Evolutionary conservation across 1,140 invertebrate genomes (phyloP).

Genomic region (Lepidurus couesii): DNA sequence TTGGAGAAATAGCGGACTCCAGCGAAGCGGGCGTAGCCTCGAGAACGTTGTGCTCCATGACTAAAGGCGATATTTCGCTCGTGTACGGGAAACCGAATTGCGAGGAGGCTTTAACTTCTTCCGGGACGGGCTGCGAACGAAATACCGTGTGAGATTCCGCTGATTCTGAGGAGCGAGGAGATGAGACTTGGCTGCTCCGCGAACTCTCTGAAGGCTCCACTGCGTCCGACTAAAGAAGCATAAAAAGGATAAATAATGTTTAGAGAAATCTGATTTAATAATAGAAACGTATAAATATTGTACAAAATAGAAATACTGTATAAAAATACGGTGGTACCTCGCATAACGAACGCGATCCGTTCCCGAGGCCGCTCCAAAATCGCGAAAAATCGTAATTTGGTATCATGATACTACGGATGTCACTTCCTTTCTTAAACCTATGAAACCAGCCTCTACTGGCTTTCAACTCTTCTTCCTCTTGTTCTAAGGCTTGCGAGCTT

Average conservation of each 20-base stretch:
- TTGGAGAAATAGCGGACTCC: not conserved
- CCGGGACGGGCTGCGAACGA: constrained; percentile 36
- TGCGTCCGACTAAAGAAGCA: constrained; percentile 14
- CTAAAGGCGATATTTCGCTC: constrained; percentile 5
- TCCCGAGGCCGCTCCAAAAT: no score
- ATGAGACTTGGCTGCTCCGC: constrained; percentile 37
- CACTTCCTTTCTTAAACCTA: no score
- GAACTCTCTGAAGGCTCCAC: constrained; percentile 31
- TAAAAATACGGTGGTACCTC: no score
- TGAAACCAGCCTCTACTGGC: no score
- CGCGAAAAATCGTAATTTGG: no score
- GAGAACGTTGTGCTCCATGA: constrained; percentile 39
- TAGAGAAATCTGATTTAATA: no score
- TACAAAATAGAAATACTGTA: no score
- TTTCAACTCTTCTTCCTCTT: no score
- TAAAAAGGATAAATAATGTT: not conserved
- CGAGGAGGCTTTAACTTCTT: constrained; percentile 33
- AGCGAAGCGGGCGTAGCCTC: constrained; percentile 23
- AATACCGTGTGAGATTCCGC: constrained; percentile 34
- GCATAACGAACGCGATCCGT: no score
- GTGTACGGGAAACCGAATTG: not conserved
- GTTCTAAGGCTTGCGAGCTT: no score
- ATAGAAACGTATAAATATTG: no score
- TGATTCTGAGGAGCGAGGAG: constrained; percentile 38
- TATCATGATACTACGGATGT: no score